phyloP scores from a whole-genome alignment of 2,113 vertebrate genomes.

The Osmerus mordax region DNA sequence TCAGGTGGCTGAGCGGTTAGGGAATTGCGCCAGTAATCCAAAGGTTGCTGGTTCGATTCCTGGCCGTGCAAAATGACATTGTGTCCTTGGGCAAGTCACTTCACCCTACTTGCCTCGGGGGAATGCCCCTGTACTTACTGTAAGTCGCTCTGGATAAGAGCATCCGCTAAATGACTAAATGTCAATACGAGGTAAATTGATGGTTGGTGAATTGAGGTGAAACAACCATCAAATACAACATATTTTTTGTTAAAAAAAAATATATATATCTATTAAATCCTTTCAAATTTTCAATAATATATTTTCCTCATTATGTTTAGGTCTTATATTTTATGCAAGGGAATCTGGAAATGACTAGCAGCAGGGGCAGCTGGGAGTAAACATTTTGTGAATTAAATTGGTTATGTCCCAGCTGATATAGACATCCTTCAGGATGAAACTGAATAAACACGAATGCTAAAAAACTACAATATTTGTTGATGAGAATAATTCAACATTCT shows the following conservation, averaged over 20 bases:
- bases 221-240: conserved; percentile 26
- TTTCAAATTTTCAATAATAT: conserved; percentile 42
- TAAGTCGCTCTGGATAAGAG: too few species aligned
- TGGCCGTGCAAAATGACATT: too few species aligned
- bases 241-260: background rate
- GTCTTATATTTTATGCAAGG: conserved; percentile 24
- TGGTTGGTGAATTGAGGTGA: conserved; percentile 24
- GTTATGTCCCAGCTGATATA: conserved; percentile 25
- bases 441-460: conserved; percentile 2
- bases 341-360: conserved; percentile 50
- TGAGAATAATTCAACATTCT: conserved; percentile 10
- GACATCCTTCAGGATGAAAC: conserved; percentile 19
- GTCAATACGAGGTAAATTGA: too few species aligned
- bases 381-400: conserved; percentile 6
- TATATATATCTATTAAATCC: conserved; percentile 34
- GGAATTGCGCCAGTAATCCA: too few species aligned
- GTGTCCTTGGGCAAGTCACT: too few species aligned
- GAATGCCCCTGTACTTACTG: too few species aligned
- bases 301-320: conserved; percentile 27
- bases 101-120: too few species aligned
- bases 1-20: too few species aligned
- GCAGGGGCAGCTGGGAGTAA: conserved; percentile 25
- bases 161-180: too few species aligned
- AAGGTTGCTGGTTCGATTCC: too few species aligned
- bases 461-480: conserved; percentile 15